These are phyloP conservation scores for Rotaria socialis DNA, from an alignment of 2,888 invertebrate species.

Conservation along the genomic window DNA sequence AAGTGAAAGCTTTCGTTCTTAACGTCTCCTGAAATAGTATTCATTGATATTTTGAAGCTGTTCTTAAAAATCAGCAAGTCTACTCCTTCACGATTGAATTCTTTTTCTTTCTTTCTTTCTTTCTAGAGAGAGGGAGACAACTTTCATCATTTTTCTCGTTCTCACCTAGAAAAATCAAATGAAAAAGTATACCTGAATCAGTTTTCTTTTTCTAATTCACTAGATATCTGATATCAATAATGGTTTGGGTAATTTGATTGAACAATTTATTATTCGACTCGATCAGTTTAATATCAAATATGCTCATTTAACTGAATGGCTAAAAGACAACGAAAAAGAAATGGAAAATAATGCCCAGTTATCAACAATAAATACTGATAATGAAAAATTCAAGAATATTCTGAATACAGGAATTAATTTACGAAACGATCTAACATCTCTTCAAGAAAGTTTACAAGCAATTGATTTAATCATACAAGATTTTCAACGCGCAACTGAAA, in stretches of 20 bases:
- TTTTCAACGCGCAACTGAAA: neutral
- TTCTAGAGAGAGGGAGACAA: no score
- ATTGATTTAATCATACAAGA: neutral
- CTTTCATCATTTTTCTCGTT: no score
- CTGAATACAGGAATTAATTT: neutral
- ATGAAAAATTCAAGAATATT: neutral
- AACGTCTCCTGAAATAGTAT: no score
- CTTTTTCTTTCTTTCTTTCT: no score
- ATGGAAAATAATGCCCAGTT: neutral
- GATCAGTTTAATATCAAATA: neutral
- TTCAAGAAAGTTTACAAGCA: neutral
- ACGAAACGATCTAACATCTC: neutral
- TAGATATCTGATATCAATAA: neutral
- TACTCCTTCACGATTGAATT: no score
- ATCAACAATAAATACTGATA: neutral
- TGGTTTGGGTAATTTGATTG: neutral
- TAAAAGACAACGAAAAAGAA: neutral
- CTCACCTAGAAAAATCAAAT: no score
- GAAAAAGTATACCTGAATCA: no score
- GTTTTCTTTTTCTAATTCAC: neutral
- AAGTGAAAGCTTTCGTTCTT: no score
- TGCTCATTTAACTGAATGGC: neutral
- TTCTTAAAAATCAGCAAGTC: no score
- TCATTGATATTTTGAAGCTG: no score
- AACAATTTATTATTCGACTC: neutral